Evolutionary conservation across 2,113 vertebrate genomes (phyloP), one percentile per base, ranked within the genome.

Genomic region (Brachionichthys hirsutus): DNA sequence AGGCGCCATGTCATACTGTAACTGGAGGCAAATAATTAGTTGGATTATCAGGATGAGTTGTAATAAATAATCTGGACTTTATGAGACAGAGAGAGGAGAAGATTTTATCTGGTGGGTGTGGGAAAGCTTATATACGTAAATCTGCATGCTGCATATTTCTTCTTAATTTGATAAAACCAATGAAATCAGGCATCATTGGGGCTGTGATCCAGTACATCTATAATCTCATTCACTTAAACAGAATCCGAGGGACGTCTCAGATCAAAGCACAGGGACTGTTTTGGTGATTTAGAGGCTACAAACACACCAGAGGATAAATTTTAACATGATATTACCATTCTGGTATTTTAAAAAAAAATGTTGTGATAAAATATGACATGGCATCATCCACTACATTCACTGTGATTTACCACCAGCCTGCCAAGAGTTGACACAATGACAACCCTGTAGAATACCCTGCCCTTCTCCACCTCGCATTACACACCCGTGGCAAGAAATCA

Each of bases 221-320:
- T 72, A 62, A 80, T 82, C 77, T 65, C 42, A 62, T 78, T 73
- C 68, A 51, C 50, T 42, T 67, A 66, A 73, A 78, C 46, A 62
- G 75, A 68, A 81, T 81, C 77, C 71, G 56, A 18, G 3, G 6
- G 46, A 47, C 30, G 54, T 53, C 52, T 61, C 62, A 70, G 62
- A 62, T 64, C 70, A 56, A 17, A 73, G 66, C 54, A 62, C 6
- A 14, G 59, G 35, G 30, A 16, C 55, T 14, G 22, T 44, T 51
- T 54, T 36, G 18, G 22, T 24, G 62, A 55, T 68, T 40, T 51
- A 40, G 36, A 40, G 13, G 22, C 38, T 3, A 2, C 10, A 54
- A 47, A 54, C 53, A 47, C 62, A n/a, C n/a, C n/a, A 59, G 20
- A 30, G 2, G 24, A 30, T 30, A 8, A 30, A 30, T 30, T 30